Evolutionary conservation across 2,797 vertebrate genomes (phyloP).

Genomic region (Cercopithecus mitis): DNA sequence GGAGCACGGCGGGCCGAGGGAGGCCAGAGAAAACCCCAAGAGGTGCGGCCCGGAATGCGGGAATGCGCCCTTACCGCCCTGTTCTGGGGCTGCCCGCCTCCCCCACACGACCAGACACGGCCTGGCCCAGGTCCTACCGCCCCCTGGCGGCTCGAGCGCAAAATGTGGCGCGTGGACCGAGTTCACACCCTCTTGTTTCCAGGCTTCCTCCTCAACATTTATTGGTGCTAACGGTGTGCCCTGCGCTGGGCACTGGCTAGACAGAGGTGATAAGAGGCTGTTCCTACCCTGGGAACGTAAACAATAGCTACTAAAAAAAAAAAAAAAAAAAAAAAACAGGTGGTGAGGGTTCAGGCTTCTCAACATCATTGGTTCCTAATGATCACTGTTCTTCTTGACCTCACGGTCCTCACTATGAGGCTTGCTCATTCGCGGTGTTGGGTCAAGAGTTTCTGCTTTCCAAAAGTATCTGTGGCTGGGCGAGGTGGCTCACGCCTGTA

Average conservation of each 20-base stretch:
- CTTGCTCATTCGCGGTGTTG: too few relatives aligned
- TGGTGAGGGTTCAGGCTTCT: neutral
- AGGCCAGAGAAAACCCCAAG: conserved; percentile 69
- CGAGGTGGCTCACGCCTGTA: neutral
- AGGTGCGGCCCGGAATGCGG: conserved; percentile 10
- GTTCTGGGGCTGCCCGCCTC: neutral
- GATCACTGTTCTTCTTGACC: neutral
- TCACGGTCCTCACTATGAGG: neutral
- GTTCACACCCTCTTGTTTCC: neutral
- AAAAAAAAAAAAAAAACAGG: neutral
- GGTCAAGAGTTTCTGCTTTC: neutral
- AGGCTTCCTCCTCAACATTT: neutral
- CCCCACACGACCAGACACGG: neutral
- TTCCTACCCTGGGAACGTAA: neutral
- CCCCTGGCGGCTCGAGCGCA: conserved; percentile 43
- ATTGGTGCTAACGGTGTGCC: neutral
- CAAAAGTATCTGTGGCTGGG: neutral
- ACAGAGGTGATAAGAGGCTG: neutral
- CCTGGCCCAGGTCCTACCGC: neutral
- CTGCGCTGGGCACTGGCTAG: neutral
- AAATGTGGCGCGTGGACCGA: neutral
- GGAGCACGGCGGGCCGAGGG: conserved; percentile 48
- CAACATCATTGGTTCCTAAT: neutral
- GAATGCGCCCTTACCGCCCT: neutral
- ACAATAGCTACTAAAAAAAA: neutral